Conservation (phyloP, 2,888 invertebrate genomes). For the Rosalia funebris region DNA sequence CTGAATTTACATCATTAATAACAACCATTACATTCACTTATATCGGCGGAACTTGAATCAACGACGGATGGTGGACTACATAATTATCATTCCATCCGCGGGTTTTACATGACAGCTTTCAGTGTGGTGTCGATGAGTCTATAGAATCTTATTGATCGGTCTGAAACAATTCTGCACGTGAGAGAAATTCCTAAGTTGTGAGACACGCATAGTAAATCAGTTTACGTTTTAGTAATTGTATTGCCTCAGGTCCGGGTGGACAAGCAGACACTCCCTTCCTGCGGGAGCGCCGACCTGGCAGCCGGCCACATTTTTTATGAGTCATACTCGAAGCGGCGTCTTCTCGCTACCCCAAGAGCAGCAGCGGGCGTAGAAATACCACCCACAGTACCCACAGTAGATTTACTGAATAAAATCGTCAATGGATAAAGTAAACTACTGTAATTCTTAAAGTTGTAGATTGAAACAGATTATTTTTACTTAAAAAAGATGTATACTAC, state of each 20-base stretch:
- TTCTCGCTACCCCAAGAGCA: not conserved
- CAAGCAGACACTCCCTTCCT: constrained; percentile 16
- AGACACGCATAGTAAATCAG: constrained; percentile 8
- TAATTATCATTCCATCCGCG: no score
- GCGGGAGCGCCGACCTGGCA: constrained; percentile 18
- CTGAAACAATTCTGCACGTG: constrained; percentile 2
- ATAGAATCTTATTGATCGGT: not conserved
- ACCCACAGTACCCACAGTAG: no score
- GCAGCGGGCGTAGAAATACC: not conserved
- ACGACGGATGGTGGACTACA: no score
- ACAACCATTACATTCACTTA: no score
- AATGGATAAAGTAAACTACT: no score
- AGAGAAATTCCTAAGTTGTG: constrained; percentile 9
- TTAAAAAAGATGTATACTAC: no score
- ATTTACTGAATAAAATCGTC: not conserved
- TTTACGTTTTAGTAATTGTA: constrained; percentile 1
- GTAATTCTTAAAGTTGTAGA: no score
- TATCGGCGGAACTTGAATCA: no score
- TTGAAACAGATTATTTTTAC: no score
- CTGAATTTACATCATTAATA: no score
- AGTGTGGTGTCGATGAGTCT: not conserved
- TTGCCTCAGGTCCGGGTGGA: not conserved
- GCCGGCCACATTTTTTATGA: constrained; percentile 12
- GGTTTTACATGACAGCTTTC: not conserved
- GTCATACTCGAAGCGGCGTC: not conserved